A percentile compares a stretch with the other conserved stretches of the same genome.
phyloP scores from a whole-genome alignment of 30 jellyfish, hydroid and myxozoan genomes.

The Turritopsis rubra region DNA sequence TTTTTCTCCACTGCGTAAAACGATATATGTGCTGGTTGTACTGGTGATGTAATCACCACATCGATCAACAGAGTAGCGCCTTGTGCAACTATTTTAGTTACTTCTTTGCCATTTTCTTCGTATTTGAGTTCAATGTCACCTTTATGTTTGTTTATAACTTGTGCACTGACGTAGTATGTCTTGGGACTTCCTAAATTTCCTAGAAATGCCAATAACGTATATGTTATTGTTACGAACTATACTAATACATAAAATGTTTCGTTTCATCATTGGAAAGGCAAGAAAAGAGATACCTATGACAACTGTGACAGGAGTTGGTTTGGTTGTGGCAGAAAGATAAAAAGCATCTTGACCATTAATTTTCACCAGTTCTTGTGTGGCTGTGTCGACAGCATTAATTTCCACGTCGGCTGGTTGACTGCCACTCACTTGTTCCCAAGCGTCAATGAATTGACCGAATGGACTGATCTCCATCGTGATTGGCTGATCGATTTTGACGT shows the following conservation, averaged over 20 bases:
- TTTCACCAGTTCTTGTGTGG: conserved; percentile 28
- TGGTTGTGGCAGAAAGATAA: neutral
- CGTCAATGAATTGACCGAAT: conserved; percentile 2
- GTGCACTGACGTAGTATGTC: conserved; percentile 38
- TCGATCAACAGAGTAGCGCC: conserved; percentile 32
- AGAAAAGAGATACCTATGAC: neutral
- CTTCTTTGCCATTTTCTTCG: conserved; percentile 36
- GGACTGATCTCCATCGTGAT: neutral
- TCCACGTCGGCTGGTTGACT: conserved; percentile 8
- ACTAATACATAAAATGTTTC: no score
- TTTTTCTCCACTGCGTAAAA: conserved; percentile 19
- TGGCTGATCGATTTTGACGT: neutral
- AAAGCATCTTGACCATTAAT: conserved; percentile 33
- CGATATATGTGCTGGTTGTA: conserved; percentile 6
- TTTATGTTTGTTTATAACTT: conserved; percentile 39
- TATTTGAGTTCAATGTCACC: conserved; percentile 35
- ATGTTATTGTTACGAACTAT: no score
- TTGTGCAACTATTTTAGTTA: conserved; percentile 23
- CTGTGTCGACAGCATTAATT: conserved; percentile 7
- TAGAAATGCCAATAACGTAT: neutral
- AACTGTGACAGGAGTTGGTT: neutral
- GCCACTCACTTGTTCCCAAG: neutral
- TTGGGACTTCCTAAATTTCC: conserved; percentile 11
- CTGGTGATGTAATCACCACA: neutral
- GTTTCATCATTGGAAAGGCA: no score